These are phyloP conservation scores for Tenrec ecaudatus DNA, from an alignment of 2,113 vertebrate species.

Conservation along the genomic window DNA sequence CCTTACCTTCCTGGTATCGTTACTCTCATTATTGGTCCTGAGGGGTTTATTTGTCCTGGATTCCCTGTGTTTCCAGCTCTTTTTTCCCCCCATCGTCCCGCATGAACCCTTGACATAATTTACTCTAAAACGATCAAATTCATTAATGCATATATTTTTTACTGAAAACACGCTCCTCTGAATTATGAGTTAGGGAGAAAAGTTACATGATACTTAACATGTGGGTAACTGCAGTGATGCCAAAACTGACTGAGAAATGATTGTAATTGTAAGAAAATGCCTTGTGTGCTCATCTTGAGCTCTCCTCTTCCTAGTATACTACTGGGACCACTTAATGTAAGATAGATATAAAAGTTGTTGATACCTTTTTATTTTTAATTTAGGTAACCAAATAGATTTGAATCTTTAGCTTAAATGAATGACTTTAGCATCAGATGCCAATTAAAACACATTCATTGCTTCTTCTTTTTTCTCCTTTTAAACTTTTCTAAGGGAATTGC, in stretches of 20 bases:
- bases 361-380: constrained; percentile 30
- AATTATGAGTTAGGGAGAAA: not conserved
- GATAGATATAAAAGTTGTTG: constrained; percentile 21
- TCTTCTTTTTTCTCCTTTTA: not conserved
- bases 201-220: not conserved
- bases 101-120: not conserved
- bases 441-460: not conserved
- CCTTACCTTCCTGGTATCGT: too few relatives aligned
- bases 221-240: constrained; percentile 32
- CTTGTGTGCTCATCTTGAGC: constrained; percentile 18
- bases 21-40: too few relatives aligned
- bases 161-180: constrained; percentile 36
- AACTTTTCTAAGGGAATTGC: not conserved
- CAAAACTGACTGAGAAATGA: constrained; percentile 44
- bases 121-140: constrained; percentile 10
- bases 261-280: constrained; percentile 50
- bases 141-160: constrained; percentile 42
- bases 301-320: not conserved
- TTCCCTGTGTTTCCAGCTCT: too few relatives aligned
- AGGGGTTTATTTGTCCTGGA: too few relatives aligned
- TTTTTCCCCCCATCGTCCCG: too few relatives aligned
- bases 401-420: constrained; percentile 35
- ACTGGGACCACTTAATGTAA: constrained; percentile 22
- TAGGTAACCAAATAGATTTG: constrained; percentile 33
- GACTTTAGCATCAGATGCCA: not conserved